Conservation (phyloP, 2,888 invertebrate species). For the Meiosimyza decipiens region DNA sequence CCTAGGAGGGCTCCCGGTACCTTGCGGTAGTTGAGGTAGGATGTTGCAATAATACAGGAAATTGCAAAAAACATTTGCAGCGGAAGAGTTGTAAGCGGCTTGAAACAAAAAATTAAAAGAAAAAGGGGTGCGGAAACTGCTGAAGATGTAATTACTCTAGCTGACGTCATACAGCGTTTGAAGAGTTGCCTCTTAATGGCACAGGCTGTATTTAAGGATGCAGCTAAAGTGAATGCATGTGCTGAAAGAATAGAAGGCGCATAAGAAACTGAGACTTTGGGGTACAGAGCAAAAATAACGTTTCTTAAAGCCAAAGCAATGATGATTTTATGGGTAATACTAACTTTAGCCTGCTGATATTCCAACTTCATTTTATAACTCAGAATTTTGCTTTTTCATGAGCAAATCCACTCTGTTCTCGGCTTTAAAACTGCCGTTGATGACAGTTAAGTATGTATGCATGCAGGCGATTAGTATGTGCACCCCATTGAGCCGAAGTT, state of each 20-base stretch:
- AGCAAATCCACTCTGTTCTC: no score
- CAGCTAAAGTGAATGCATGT: slow-evolving; percentile 4
- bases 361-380: no score
- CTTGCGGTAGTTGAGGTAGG: slow-evolving; percentile 8
- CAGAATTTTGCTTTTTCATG: no score
- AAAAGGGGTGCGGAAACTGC: slow-evolving; percentile 25
- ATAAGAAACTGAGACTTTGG: slow-evolving; percentile 22
- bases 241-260: neutral
- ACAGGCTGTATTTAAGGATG: neutral
- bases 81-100: slow-evolving; percentile 35
- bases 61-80: slow-evolving; percentile 36
- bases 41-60: slow-evolving; percentile 35
- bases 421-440: neutral
- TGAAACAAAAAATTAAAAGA: slow-evolving; percentile 28
- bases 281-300: slow-evolving; percentile 10
- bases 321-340: slow-evolving; percentile 31
- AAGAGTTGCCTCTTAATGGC: slow-evolving; percentile 7
- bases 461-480: slow-evolving; percentile 24
- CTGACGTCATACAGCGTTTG: slow-evolving; percentile 27
- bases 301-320: neutral
- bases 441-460: slow-evolving; percentile 40
- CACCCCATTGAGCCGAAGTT: slow-evolving; percentile 50
- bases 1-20: no score
- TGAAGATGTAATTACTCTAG: slow-evolving; percentile 41
- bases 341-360: neutral